Percentiles rank a stretch among this genome's conserved stretches.
These are phyloP conservation scores for Glaucomys volans DNA, from an alignment of 2,113 vertebrate species.

Conservation along the genomic window DNA sequence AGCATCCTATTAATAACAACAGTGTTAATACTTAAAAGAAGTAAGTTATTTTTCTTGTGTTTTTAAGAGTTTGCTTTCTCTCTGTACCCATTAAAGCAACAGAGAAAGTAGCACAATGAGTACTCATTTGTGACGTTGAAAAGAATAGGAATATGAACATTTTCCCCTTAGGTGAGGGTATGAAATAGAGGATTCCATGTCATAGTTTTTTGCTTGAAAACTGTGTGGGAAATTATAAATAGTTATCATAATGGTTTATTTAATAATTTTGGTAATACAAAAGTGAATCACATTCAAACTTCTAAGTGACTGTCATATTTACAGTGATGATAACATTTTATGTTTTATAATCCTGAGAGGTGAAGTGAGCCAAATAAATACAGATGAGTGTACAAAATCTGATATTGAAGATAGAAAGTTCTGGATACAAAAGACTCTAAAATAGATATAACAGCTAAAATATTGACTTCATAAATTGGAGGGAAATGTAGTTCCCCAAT, in stretches of 20 bases:
- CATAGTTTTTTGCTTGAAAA: constrained; percentile 7
- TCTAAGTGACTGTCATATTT: neutral
- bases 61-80: neutral
- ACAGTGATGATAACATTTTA: constrained; percentile 40
- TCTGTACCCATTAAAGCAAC: constrained; percentile 34
- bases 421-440: constrained; percentile 59
- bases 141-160: neutral
- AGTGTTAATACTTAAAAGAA: constrained; percentile 43
- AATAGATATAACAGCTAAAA: constrained; percentile 54
- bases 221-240: constrained; percentile 25
- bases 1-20: constrained; percentile 46
- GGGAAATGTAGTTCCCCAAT: neutral
- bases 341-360: constrained; percentile 70
- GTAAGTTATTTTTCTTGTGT: neutral
- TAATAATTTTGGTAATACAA: constrained; percentile 70
- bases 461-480: constrained; percentile 55
- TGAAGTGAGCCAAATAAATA: constrained; percentile 71
- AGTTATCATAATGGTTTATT: neutral
- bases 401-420: constrained; percentile 57
- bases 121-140: constrained; percentile 17
- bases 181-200: neutral
- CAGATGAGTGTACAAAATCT: constrained; percentile 62
- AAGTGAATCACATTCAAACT: constrained; percentile 62
- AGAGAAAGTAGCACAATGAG: constrained; percentile 23
- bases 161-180: neutral